Evolutionary conservation across 2,113 vertebrate genomes (phyloP).

Genomic region (Bettongia penicillata): DNA sequence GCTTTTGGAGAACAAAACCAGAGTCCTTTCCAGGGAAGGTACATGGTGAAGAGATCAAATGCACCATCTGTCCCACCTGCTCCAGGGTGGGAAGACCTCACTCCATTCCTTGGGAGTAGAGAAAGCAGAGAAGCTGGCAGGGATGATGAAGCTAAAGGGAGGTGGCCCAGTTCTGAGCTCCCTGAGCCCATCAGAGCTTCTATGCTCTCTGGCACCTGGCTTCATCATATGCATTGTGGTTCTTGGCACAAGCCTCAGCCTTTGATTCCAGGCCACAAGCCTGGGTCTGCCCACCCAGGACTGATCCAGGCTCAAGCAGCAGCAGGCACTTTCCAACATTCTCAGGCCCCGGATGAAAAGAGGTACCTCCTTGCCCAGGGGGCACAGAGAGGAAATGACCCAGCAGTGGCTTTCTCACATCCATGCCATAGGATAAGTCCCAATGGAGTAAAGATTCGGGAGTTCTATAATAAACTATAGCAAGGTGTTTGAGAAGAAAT

Average conservation of each 20-base stretch:
- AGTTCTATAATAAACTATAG: neutral
- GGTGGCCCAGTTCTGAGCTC: neutral
- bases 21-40: neutral
- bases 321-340: neutral
- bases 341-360: neutral
- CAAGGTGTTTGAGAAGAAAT: neutral
- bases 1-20: neutral
- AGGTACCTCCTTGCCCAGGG: neutral
- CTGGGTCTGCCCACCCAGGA: neutral
- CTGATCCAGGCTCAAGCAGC: neutral
- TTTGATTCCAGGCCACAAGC: slow-evolving; percentile 37
- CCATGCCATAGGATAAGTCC: neutral
- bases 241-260: neutral
- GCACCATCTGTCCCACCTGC: neutral
- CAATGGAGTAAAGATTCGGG: neutral
- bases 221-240: neutral
- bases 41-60: neutral
- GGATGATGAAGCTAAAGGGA: neutral
- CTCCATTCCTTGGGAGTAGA: neutral
- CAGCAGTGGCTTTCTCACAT: neutral
- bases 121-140: neutral
- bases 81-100: neutral
- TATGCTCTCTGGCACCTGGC: neutral
- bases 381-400: neutral
- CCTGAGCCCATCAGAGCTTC: neutral